phyloP scores from a whole-genome alignment of 2,888 invertebrate genomes.

The Andrena bicolor region DNA sequence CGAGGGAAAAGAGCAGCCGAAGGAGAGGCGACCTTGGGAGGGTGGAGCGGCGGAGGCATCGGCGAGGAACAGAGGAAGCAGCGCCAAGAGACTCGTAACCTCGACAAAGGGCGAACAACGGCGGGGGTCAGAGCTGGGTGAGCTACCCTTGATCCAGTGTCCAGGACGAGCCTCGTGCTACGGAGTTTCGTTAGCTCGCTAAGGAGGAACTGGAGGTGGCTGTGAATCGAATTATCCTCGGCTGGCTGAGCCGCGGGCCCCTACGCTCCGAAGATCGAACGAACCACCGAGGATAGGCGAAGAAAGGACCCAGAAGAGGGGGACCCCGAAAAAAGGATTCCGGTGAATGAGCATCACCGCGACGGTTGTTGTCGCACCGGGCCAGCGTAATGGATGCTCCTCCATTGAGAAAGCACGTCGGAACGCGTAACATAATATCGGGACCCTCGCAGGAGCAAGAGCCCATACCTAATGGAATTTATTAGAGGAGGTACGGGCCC shows the following conservation, averaged over 20 bases:
- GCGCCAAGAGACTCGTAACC: constrained; percentile 47
- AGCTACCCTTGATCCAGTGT: constrained; percentile 60
- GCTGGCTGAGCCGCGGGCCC: constrained; percentile 71
- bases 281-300: constrained; percentile 26
- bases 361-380: constrained; percentile 79
- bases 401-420: constrained; percentile 77
- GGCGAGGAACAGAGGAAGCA: constrained; percentile 28
- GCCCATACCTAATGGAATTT: constrained; percentile 84
- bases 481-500: constrained; percentile 77
- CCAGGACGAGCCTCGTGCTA: constrained; percentile 62
- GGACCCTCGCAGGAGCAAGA: constrained; percentile 77
- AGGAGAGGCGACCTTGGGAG: constrained; percentile 2
- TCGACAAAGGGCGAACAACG: constrained; percentile 59
- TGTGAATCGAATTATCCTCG: constrained; percentile 80
- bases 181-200: background rate
- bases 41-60: constrained; percentile 17
- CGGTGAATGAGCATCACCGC: constrained; percentile 63
- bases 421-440: constrained; percentile 83
- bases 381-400: constrained; percentile 80
- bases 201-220: constrained; percentile 61
- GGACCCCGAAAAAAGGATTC: constrained; percentile 51
- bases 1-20: constrained; percentile 55
- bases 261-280: constrained; percentile 24
- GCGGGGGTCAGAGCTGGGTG: constrained; percentile 22
- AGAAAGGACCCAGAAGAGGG: constrained; percentile 21